These are phyloP conservation scores for Leucopternis melanops DNA, from an alignment of 2,113 vertebrate species.

Conservation along the genomic window DNA sequence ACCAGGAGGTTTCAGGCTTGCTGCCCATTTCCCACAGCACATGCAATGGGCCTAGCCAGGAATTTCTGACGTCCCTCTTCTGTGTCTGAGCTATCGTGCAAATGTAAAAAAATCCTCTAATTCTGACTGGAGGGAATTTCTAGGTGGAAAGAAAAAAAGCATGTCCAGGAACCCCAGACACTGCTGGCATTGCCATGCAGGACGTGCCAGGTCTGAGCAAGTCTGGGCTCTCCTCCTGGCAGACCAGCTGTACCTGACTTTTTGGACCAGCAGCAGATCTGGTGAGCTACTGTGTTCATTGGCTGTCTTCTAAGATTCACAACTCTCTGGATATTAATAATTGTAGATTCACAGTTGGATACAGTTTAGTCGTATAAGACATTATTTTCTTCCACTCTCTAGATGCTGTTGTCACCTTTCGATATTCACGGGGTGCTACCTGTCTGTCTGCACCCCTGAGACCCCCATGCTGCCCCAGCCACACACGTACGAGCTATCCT, in stretches of 20 bases:
- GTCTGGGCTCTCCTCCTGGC: not conserved
- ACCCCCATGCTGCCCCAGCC: not conserved
- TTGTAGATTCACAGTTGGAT: not conserved
- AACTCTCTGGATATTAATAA: not conserved
- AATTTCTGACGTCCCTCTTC: not conserved
- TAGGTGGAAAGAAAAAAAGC: not conserved
- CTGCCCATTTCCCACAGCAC: not conserved
- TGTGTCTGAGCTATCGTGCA: not conserved
- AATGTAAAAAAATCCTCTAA: not conserved
- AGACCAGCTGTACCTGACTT: not conserved
- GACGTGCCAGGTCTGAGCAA: not conserved
- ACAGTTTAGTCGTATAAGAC: not conserved
- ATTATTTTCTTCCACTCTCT: not conserved
- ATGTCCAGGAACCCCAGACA: not conserved
- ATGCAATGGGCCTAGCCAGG: not conserved
- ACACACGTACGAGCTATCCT: fast-evolving
- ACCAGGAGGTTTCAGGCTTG: not conserved
- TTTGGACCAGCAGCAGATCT: not conserved
- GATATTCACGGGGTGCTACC: not conserved
- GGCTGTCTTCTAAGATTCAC: not conserved
- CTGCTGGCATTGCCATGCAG: not conserved
- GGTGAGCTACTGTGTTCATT: not conserved
- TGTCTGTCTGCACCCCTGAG: not conserved
- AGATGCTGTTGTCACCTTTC: not conserved
- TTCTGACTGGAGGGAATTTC: not conserved